Evolutionary conservation across 2,888 invertebrate genomes (phyloP).

Genomic region (Homarus gammarus): DNA sequence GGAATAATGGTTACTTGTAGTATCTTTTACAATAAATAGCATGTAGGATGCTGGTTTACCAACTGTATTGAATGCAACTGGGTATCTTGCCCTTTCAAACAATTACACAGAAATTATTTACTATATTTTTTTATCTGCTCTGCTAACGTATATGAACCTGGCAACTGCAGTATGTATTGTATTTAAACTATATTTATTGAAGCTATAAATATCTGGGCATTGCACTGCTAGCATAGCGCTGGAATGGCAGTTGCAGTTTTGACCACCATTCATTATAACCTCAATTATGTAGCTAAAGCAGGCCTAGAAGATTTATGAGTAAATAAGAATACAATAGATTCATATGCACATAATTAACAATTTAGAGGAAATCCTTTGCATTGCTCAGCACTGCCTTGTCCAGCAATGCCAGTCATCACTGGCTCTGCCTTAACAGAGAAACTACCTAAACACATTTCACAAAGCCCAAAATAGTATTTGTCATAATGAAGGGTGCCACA

Average conservation of each 20-base stretch:
- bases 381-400: constrained; percentile 12
- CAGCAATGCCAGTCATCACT: constrained; percentile 21
- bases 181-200: constrained; percentile 11
- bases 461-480: constrained; percentile 40
- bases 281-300: too few species aligned
- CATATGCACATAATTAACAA: background rate
- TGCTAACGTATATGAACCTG: constrained; percentile 16
- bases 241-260: background rate
- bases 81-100: background rate
- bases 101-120: constrained; percentile 2
- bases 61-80: background rate
- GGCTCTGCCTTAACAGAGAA: constrained; percentile 43
- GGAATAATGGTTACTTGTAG: background rate
- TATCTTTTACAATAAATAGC: constrained; percentile 4
- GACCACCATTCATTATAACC: too few species aligned
- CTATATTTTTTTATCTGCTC: constrained; percentile 13
- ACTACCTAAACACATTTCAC: constrained; percentile 43
- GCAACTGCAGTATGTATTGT: constrained; percentile 7
- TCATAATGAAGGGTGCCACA: constrained; percentile 42
- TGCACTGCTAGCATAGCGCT: constrained; percentile 16
- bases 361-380: background rate
- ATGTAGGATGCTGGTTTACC: background rate
- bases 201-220: constrained; percentile 12
- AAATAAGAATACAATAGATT: too few species aligned
- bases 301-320: too few species aligned